Conservation (phyloP, 1,140 invertebrate genomes). For the Drosophila dunni region DNA sequence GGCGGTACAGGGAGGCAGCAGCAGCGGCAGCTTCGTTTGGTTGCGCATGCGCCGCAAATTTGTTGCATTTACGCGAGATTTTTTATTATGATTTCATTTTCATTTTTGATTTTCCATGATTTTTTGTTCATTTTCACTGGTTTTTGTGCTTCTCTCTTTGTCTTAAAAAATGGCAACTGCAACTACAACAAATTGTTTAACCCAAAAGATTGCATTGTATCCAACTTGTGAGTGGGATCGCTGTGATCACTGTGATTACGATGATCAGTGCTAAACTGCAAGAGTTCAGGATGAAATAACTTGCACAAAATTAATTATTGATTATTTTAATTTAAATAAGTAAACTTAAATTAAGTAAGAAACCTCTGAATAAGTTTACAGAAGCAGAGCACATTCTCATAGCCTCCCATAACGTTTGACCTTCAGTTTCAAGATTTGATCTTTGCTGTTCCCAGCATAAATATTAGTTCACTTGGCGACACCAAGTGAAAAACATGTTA, state of each 20-base stretch:
- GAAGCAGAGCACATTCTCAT: too few relatives aligned
- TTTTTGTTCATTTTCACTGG: slow-evolving; percentile 1
- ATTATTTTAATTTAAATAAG: too few relatives aligned
- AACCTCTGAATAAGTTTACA: too few relatives aligned
- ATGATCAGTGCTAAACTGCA: slow-evolving; percentile 18
- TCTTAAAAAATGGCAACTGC: slow-evolving; percentile 2
- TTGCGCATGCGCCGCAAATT: slow-evolving; percentile 58
- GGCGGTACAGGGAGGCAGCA: not conserved
- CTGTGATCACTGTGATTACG: slow-evolving; percentile 23
- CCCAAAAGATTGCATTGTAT: slow-evolving; percentile 21
- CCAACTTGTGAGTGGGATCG: not conserved
- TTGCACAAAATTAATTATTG: too few relatives aligned
- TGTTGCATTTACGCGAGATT: slow-evolving; percentile 58
- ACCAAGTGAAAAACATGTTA: slow-evolving; percentile 7
- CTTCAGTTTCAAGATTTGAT: slow-evolving; percentile 6
- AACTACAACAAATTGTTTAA: slow-evolving; percentile 22
- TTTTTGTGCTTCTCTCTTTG: slow-evolving; percentile 18
- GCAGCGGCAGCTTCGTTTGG: slow-evolving; percentile 31
- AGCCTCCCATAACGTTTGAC: not conserved
- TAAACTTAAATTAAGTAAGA: too few relatives aligned
- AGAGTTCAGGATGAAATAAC: too few relatives aligned
- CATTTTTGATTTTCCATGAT: slow-evolving; percentile 11
- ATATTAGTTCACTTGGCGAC: slow-evolving; percentile 16
- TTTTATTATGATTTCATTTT: slow-evolving; percentile 59
- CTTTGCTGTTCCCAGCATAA: slow-evolving; percentile 26